Conservation (phyloP, 1,140 invertebrate species). For the Leptonema lineaticorne region DNA sequence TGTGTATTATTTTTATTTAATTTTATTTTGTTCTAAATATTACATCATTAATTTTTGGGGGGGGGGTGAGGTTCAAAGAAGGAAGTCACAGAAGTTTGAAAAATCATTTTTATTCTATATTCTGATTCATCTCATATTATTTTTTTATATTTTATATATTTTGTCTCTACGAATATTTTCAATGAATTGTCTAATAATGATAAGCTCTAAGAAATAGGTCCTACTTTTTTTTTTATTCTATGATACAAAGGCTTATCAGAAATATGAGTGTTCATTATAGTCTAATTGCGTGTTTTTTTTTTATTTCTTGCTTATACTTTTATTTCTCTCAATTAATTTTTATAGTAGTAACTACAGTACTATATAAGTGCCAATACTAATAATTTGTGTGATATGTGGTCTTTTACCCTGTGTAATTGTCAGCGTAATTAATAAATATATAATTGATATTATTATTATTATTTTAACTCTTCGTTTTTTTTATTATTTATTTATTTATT, state of each 20-base stretch:
- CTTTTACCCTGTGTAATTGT: constrained; percentile 42
- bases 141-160: no score
- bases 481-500: no score
- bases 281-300: constrained; percentile 34
- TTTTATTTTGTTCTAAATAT: constrained; percentile 7
- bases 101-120: no score
- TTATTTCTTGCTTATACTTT: constrained; percentile 17
- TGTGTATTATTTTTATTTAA: background rate
- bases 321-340: constrained; percentile 28
- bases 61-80: no score
- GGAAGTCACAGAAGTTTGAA: no score
- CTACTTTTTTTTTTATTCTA: constrained; percentile 33
- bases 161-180: constrained; percentile 16
- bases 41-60: no score
- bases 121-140: no score
- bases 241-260: constrained; percentile 30
- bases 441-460: constrained; percentile 13
- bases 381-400: constrained; percentile 42
- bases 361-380: constrained; percentile 39
- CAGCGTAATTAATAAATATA: constrained; percentile 35
- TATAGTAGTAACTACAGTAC: constrained; percentile 35
- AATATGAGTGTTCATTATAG: constrained; percentile 29
- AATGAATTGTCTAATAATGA: constrained; percentile 31
- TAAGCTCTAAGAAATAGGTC: constrained; percentile 38
- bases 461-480: no score